Conservation (phyloP, 2,888 invertebrate genomes). For the Mesorhabditis spiculigera region DNA sequence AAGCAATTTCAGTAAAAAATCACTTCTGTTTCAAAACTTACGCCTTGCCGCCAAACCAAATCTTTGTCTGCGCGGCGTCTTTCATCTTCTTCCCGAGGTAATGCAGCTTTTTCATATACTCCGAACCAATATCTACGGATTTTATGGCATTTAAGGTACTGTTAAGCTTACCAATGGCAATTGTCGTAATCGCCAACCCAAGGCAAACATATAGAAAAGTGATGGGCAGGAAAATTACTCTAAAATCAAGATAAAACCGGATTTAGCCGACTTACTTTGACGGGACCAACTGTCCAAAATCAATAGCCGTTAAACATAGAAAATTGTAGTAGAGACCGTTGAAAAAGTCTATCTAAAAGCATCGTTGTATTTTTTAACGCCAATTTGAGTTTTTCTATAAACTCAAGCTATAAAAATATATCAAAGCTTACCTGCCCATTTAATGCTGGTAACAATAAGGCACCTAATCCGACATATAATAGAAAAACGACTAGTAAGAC, state of each 20-base stretch:
- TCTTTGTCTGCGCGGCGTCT: slow-evolving; percentile 51
- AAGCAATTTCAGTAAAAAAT: slow-evolving; percentile 7
- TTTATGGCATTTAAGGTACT: not conserved
- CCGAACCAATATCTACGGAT: slow-evolving; percentile 50
- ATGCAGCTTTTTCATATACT: slow-evolving; percentile 56
- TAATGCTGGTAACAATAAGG: slow-evolving; percentile 51
- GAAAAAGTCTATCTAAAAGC: slow-evolving; percentile 48
- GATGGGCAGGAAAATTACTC: slow-evolving; percentile 52
- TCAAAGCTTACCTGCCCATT: slow-evolving; percentile 44
- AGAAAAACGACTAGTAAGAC: slow-evolving; percentile 47
- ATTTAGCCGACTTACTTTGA: slow-evolving; percentile 16
- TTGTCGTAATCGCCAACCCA: slow-evolving; percentile 56
- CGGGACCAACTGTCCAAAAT: slow-evolving; percentile 55
- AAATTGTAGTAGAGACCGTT: slow-evolving; percentile 58
- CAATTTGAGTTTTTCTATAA: not conserved
- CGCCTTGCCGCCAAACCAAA: slow-evolving; percentile 58
- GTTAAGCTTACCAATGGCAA: slow-evolving; percentile 43
- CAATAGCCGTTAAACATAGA: slow-evolving; percentile 55
- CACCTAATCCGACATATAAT: slow-evolving; percentile 54
- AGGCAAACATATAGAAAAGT: slow-evolving; percentile 57
- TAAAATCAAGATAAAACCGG: slow-evolving; percentile 13
- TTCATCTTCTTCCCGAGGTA: slow-evolving; percentile 55
- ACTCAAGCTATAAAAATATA: slow-evolving; percentile 7
- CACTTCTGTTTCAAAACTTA: slow-evolving; percentile 13
- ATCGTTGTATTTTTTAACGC: not conserved